These are phyloP conservation scores for Dufourea novaeangliae DNA, from an alignment of 1,140 invertebrate genomes.

Conservation along the genomic window DNA sequence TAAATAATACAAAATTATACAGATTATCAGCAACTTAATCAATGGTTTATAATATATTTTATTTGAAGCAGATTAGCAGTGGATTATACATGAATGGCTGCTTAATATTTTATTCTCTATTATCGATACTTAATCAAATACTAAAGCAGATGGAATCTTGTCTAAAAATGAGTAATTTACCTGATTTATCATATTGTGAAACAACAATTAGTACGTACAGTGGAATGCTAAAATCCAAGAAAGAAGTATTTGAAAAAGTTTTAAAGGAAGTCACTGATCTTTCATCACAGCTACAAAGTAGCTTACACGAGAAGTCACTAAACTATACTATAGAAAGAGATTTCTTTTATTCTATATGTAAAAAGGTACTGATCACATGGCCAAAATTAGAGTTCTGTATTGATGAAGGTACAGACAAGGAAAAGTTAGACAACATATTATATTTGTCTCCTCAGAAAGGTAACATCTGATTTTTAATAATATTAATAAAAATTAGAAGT, in stretches of 20 bases:
- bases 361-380: slow-evolving; percentile 40
- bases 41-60: not conserved
- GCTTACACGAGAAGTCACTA: not conserved
- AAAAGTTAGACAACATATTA: slow-evolving; percentile 11
- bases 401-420: not conserved
- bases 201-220: slow-evolving; percentile 8
- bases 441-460: slow-evolving; percentile 25
- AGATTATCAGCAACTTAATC: not conserved
- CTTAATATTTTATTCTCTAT: slow-evolving; percentile 25
- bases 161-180: slow-evolving; percentile 27
- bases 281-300: not conserved
- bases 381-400: slow-evolving; percentile 38
- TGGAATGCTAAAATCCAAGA: slow-evolving; percentile 15
- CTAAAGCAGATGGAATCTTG: not conserved
- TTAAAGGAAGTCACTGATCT: not conserved
- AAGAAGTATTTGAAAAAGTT: not conserved
- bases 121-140: slow-evolving; percentile 8
- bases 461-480: not conserved
- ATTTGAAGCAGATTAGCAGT: slow-evolving; percentile 18
- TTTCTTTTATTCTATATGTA: slow-evolving; percentile 33
- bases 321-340: not conserved
- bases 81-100: slow-evolving; percentile 27
- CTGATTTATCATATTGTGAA: slow-evolving; percentile 47
- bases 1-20: slow-evolving; percentile 18
- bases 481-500: not conserved